phyloP scores from a whole-genome alignment of 1,140 invertebrate species.

The Palaemon carinicauda region DNA sequence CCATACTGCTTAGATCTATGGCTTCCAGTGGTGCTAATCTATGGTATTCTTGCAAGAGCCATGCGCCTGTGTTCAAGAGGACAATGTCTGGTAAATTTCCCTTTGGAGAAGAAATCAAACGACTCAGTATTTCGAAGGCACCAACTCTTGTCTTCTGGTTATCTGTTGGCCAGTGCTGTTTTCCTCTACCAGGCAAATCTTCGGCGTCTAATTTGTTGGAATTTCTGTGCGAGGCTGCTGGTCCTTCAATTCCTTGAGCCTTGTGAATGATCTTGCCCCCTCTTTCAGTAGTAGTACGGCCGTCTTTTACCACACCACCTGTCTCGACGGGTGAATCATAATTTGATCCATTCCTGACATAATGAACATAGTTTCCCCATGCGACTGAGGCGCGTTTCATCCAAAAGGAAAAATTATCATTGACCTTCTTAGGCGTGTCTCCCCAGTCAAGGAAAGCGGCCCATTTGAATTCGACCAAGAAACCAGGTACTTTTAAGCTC shows the following conservation, averaged over 20 bases:
- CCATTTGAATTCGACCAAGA: slow-evolving; percentile 36
- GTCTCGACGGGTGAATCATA: no score
- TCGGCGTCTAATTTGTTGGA: no score
- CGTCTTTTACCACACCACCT: no score
- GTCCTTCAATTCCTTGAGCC: no score
- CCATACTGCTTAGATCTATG: neutral
- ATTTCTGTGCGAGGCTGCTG: no score
- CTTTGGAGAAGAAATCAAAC: neutral
- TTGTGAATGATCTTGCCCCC: no score
- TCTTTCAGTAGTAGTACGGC: no score
- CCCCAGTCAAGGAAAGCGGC: slow-evolving; percentile 23
- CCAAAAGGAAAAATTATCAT: no score
- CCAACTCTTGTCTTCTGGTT: neutral
- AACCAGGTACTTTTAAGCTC: neutral
- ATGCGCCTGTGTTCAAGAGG: slow-evolving; percentile 17
- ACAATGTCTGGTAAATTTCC: neutral
- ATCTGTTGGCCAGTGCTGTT: neutral
- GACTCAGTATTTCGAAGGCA: neutral
- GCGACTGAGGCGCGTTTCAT: no score
- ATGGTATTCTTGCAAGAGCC: neutral
- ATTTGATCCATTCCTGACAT: no score
- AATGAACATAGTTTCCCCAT: no score
- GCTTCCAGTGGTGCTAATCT: neutral
- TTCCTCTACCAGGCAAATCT: neutral
- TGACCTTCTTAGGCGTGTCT: neutral